Evolutionary conservation across 2,888 invertebrate species (phyloP).

Genomic region (Spicauda simplicius): DNA sequence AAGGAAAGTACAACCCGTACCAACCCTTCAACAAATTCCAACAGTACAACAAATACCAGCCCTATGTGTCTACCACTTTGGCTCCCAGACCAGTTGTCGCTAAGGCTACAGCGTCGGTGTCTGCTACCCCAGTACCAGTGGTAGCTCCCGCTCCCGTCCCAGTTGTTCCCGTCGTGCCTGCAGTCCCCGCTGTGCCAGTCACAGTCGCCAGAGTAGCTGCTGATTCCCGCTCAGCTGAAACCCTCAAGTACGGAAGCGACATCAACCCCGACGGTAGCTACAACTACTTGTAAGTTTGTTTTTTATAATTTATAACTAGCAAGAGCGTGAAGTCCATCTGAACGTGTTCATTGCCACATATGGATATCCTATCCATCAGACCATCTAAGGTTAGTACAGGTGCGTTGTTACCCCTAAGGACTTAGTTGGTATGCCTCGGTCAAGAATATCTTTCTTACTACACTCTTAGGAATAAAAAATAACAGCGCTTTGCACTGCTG

Average conservation of each 20-base stretch:
- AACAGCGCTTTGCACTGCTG: no score
- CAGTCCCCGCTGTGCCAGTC: slow-evolving; percentile 38
- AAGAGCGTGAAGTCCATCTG: no score
- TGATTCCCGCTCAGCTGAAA: slow-evolving; percentile 55
- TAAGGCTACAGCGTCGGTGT: slow-evolving; percentile 39
- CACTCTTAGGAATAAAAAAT: no score
- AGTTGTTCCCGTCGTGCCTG: slow-evolving; percentile 13
- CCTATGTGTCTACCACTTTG: slow-evolving; percentile 38
- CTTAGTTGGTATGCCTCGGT: no score
- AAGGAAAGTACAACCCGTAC: slow-evolving; percentile 24
- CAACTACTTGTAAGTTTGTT: slow-evolving; percentile 72
- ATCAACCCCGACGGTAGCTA: slow-evolving; percentile 76
- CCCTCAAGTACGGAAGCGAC: slow-evolving; percentile 66
- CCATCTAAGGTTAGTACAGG: not conserved
- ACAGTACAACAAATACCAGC: slow-evolving; percentile 38
- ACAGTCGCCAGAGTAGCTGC: slow-evolving; percentile 40
- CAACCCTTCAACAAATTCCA: not conserved
- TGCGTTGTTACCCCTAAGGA: no score
- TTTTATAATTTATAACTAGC: no score
- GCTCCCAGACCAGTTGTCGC: slow-evolving; percentile 37
- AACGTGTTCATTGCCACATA: no score
- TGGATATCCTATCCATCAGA: no score
- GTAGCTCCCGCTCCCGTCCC: not conserved
- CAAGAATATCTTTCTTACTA: no score
- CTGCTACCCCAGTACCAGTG: slow-evolving; percentile 52